These are phyloP conservation scores for Setipinna tenuifilis DNA, from an alignment of 2,797 vertebrate species.

Conservation along the genomic window DNA sequence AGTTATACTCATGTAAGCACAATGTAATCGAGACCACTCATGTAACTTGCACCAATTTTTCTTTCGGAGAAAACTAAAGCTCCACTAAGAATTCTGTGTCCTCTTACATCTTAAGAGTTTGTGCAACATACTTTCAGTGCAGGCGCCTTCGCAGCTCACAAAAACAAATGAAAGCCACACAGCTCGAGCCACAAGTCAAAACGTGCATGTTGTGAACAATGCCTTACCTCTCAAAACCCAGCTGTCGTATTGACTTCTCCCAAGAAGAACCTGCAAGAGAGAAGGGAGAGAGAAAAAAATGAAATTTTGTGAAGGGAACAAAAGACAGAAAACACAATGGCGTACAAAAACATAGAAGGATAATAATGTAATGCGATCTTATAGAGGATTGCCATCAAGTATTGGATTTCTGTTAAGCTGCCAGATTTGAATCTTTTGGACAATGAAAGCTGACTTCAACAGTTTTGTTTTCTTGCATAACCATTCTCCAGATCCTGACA, in stretches of 20 bases:
- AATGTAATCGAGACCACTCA: background rate
- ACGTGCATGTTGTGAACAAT: background rate
- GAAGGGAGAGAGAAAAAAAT: slow-evolving; percentile 42
- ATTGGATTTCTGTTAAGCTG: background rate
- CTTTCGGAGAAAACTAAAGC: background rate
- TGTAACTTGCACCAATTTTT: background rate
- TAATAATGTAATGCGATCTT: background rate
- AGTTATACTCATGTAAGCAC: background rate
- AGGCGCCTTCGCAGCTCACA: background rate
- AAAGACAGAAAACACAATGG: background rate
- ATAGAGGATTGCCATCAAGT: background rate
- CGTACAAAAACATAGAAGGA: background rate
- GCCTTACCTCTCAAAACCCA: slow-evolving; percentile 87
- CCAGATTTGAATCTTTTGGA: background rate
- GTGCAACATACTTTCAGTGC: background rate
- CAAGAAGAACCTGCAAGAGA: slow-evolving; percentile 78
- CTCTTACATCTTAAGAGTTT: background rate
- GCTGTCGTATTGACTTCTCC: slow-evolving; percentile 85
- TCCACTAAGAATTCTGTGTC: background rate
- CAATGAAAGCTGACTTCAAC: background rate
- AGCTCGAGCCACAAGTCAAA: background rate
- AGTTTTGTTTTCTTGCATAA: background rate
- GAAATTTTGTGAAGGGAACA: background rate
- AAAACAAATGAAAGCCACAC: background rate
- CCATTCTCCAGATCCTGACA: background rate